Conservation (phyloP, 1,140 invertebrate genomes). For the Phenacoccus solenopsis region DNA sequence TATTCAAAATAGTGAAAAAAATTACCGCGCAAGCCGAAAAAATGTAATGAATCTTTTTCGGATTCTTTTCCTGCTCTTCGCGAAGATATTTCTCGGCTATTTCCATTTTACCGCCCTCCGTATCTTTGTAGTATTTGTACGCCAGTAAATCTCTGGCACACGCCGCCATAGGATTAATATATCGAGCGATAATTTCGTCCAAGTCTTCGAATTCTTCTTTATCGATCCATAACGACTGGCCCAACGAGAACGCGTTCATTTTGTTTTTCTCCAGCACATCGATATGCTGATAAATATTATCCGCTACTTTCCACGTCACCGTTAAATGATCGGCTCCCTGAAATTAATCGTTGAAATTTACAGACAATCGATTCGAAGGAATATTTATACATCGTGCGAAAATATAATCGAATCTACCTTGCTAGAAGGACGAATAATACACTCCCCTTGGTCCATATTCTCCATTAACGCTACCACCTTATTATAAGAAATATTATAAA, state of each 20-base stretch:
- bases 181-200: constrained; percentile 95
- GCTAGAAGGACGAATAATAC: constrained; percentile 89
- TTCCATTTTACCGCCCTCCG: constrained; percentile 57
- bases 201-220: constrained; percentile 92
- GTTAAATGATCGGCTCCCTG: constrained; percentile 87
- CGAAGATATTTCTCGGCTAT: constrained; percentile 76
- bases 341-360: constrained; percentile 20
- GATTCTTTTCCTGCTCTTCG: constrained; percentile 73
- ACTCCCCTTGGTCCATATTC: constrained; percentile 90
- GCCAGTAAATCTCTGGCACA: constrained; percentile 78
- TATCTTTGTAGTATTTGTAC: constrained; percentile 79
- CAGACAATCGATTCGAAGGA: background rate
- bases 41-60: constrained; percentile 81
- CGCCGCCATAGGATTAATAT: constrained; percentile 91
- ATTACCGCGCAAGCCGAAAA: constrained; percentile 60
- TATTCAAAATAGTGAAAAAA: background rate
- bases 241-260: constrained; percentile 90
- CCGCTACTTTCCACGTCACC: constrained; percentile 95
- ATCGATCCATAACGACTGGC: constrained; percentile 74
- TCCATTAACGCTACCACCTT: constrained; percentile 85
- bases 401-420: constrained; percentile 43
- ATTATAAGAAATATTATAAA: constrained; percentile 90
- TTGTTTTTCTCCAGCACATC: constrained; percentile 93
- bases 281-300: constrained; percentile 90
- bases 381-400: background rate